Evolutionary conservation across 2,797 vertebrate species (phyloP).

Genomic region (Cynodonichthys magdalenae): DNA sequence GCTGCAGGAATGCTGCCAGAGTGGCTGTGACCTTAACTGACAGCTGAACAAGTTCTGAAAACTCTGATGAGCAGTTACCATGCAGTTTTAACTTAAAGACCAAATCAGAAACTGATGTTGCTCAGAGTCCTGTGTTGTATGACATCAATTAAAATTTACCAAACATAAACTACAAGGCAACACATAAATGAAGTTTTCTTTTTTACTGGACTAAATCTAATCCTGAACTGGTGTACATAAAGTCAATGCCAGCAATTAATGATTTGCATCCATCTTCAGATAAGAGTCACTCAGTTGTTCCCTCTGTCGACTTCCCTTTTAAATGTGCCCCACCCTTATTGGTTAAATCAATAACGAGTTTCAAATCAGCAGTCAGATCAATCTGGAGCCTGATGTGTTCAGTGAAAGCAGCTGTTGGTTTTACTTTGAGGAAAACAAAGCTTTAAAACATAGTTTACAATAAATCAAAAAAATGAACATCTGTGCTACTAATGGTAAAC

Average conservation of each 20-base stretch:
- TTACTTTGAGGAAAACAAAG: no score
- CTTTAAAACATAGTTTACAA: background rate
- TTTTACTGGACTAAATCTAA: background rate
- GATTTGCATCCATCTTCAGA: slow-evolving; percentile 14
- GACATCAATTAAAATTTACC: slow-evolving; percentile 8
- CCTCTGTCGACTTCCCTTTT: slow-evolving; percentile 13
- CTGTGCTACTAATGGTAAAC: no score
- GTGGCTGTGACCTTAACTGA: slow-evolving; percentile 32
- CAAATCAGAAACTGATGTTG: background rate
- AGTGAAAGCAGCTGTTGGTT: no score
- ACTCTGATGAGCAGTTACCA: background rate
- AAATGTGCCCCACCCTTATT: background rate
- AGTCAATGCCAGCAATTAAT: background rate
- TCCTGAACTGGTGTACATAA: background rate
- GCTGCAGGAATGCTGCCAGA: slow-evolving; percentile 56
- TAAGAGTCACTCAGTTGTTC: background rate
- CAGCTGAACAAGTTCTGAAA: slow-evolving; percentile 24
- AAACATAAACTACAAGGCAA: background rate
- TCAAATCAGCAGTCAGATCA: slow-evolving; percentile 2
- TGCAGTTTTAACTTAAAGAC: background rate
- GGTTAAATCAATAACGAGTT: background rate
- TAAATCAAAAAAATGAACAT: no score
- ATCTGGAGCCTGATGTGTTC: no score
- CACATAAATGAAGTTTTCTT: background rate
- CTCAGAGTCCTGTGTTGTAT: background rate